These are phyloP conservation scores for Poecilobothrus nobilitatus DNA, from an alignment of 2,888 invertebrate genomes.

Conservation along the genomic window DNA sequence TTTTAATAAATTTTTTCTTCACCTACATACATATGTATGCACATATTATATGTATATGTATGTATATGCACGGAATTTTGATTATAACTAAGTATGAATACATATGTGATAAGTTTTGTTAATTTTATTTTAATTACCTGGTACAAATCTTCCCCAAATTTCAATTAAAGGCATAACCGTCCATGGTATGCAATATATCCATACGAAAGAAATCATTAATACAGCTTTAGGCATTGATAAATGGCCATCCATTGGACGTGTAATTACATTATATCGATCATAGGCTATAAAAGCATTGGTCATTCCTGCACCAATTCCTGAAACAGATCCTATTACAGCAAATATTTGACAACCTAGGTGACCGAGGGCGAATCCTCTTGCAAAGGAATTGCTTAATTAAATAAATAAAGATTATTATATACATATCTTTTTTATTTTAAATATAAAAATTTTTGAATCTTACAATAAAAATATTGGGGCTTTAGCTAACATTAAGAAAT, in stretches of 20 bases:
- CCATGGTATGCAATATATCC: slow-evolving; percentile 70
- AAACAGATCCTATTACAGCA: slow-evolving; percentile 59
- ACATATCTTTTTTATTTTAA: background rate
- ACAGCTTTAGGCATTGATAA: slow-evolving; percentile 63
- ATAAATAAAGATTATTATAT: slow-evolving; percentile 37
- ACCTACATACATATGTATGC: too few relatives aligned
- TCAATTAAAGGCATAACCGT: slow-evolving; percentile 64
- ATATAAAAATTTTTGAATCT: background rate
- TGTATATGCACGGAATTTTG: too few relatives aligned
- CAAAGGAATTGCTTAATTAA: slow-evolving; percentile 57
- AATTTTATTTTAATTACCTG: slow-evolving; percentile 40
- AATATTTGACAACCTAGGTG: slow-evolving; percentile 64
- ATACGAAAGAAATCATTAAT: slow-evolving; percentile 58
- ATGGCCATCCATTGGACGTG: slow-evolving; percentile 67
- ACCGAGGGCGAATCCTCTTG: slow-evolving; percentile 62
- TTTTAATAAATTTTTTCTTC: too few relatives aligned
- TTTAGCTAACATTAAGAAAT: slow-evolving; percentile 76
- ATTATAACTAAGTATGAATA: too few relatives aligned
- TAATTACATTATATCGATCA: slow-evolving; percentile 64
- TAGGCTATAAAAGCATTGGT: slow-evolving; percentile 76
- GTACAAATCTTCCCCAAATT: slow-evolving; percentile 72
- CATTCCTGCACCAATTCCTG: slow-evolving; percentile 65
- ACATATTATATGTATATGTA: too few relatives aligned
- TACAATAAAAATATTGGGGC: slow-evolving; percentile 66
- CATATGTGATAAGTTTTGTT: too few relatives aligned